Conservation (phyloP, 2,888 invertebrate genomes). For the Sussaba pulchella region DNA sequence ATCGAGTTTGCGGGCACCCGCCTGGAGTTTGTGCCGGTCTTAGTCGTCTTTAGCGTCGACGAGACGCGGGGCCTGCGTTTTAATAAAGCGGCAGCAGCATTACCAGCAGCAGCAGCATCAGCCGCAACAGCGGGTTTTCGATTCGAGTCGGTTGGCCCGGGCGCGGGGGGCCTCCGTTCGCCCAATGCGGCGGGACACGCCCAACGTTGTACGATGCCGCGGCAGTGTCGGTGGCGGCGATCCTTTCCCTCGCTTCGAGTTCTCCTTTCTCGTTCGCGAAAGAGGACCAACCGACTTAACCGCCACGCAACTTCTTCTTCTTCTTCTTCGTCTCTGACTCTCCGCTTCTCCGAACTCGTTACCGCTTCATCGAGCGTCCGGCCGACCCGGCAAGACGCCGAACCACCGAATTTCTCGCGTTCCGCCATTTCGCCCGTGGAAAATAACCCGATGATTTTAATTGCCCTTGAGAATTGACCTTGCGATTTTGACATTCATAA, state of each 20-base stretch:
- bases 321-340: constrained; percentile 1
- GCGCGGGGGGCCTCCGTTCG: constrained; percentile 28
- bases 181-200: constrained; percentile 57
- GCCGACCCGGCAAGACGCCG: no score
- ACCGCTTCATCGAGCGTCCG: constrained; percentile 63
- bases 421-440: not conserved
- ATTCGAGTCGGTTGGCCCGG: constrained; percentile 51
- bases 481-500: no score
- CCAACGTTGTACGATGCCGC: constrained; percentile 32
- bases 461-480: constrained; percentile 57
- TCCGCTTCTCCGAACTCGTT: constrained; percentile 64
- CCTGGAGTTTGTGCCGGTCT: not conserved
- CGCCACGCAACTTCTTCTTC: constrained; percentile 24
- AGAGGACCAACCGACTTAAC: constrained; percentile 21
- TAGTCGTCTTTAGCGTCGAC: constrained; percentile 26
- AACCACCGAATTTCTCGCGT: no score
- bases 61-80: constrained; percentile 34
- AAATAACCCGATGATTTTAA: constrained; percentile 56
- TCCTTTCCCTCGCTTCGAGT: constrained; percentile 33
- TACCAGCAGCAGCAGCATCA: no score
- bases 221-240: constrained; percentile 17
- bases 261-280: constrained; percentile 35
- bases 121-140: constrained; percentile 54
- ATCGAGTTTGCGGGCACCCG: no score
- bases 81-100: constrained; percentile 57